phyloP scores from a whole-genome alignment of 2,113 vertebrate genomes.

The Bubo blakistoni region DNA sequence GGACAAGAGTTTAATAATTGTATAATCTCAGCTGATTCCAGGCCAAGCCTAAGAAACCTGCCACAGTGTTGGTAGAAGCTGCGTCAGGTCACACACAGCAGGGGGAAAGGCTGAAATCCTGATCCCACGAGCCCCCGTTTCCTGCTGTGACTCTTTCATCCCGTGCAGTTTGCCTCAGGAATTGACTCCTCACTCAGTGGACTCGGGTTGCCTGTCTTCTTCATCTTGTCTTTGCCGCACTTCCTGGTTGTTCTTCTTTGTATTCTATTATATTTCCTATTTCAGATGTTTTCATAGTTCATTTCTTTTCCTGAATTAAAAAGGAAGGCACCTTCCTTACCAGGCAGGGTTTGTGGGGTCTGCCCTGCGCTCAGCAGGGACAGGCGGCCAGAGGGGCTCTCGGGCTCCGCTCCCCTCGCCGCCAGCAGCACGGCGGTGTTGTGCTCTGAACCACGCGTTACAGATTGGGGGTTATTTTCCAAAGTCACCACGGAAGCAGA shows the following conservation, averaged over 20 bases:
- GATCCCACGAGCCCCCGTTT: rapidly evolving
- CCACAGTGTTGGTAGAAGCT: neutral
- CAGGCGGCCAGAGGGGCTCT: neutral
- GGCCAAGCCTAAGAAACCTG: neutral
- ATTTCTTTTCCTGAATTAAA: neutral
- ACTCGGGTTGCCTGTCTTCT: neutral
- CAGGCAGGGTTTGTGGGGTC: neutral
- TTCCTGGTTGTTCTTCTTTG: neutral
- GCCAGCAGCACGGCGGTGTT: rapidly evolving
- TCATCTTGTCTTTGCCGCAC: neutral
- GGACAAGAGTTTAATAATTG: neutral
- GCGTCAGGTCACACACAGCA: neutral
- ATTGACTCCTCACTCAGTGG: neutral
- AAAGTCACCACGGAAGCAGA: rapidly evolving
- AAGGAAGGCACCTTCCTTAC: neutral
- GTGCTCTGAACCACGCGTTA: rapidly evolving
- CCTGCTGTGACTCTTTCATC: neutral
- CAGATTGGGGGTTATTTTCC: rapidly evolving
- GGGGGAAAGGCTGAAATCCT: neutral
- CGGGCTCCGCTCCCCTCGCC: rapidly evolving
- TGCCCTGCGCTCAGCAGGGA: neutral
- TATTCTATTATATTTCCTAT: neutral
- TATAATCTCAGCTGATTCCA: too few species aligned
- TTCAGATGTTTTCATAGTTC: neutral
- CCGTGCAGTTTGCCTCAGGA: neutral